Conservation (phyloP, 1,140 invertebrate genomes). For the Physella acuta region DNA sequence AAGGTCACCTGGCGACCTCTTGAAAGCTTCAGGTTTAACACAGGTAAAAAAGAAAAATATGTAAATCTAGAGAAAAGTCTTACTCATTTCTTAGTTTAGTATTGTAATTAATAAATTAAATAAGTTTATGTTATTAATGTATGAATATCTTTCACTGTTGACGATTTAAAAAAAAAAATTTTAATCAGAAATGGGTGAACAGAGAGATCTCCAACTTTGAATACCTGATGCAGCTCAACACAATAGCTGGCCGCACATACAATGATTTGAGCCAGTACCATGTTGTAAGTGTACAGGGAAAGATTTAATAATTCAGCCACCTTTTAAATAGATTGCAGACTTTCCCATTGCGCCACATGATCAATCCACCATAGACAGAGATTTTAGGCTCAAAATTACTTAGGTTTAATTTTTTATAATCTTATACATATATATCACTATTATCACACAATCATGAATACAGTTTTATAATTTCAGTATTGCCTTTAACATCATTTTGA, state of each 20-base stretch:
- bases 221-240: constrained; percentile 68
- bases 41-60: constrained; percentile 65
- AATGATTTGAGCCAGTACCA: constrained; percentile 64
- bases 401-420: background rate
- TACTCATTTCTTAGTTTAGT: too few species aligned
- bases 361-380: too few species aligned
- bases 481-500: too few species aligned
- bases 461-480: too few species aligned
- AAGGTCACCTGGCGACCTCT: constrained; percentile 67
- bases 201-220: constrained; percentile 72
- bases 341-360: too few species aligned
- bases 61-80: constrained; percentile 69
- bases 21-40: constrained; percentile 67
- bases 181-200: constrained; percentile 69
- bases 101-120: too few species aligned
- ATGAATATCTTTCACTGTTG: too few species aligned
- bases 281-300: constrained; percentile 61
- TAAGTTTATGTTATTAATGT: too few species aligned
- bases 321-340: too few species aligned
- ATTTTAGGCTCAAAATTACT: too few species aligned
- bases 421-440: background rate
- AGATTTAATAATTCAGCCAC: background rate
- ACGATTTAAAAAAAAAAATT: too few species aligned
- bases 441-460: too few species aligned
- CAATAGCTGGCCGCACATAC: constrained; percentile 62